Conservation (phyloP, 2,113 vertebrate species). For the Myotis brandtii region DNA sequence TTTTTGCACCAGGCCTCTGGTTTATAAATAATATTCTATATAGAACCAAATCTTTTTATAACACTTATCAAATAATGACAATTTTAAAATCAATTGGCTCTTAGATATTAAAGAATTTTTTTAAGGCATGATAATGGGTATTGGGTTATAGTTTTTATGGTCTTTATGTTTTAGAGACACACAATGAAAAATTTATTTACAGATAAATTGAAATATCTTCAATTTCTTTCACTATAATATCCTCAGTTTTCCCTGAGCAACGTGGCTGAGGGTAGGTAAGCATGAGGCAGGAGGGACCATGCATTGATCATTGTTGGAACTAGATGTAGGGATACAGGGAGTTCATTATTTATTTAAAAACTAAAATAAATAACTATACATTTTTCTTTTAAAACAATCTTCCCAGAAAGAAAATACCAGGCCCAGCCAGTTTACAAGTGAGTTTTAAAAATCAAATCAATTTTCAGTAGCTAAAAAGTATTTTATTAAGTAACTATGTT, state of each 20-base stretch:
- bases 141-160: neutral
- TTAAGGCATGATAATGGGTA: neutral
- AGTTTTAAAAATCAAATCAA: conserved; percentile 30
- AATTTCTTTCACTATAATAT: neutral
- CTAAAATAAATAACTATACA: neutral
- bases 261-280: neutral
- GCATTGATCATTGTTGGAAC: neutral
- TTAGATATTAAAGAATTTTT: neutral
- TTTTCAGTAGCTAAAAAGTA: neutral
- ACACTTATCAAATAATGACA: neutral
- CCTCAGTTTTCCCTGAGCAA: neutral
- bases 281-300: neutral
- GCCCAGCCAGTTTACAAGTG: neutral
- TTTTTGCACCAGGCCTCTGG: too few species aligned
- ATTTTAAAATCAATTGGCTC: neutral
- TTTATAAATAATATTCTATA: neutral
- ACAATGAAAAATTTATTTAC: neutral
- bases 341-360: neutral
- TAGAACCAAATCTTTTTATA: neutral
- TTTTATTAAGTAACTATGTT: neutral
- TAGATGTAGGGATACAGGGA: neutral
- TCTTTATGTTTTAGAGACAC: neutral
- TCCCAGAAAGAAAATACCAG: conserved; percentile 13
- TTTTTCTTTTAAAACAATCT: neutral
- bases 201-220: neutral